These are phyloP conservation scores for Salvelinus alpinus DNA, from an alignment of 2,113 vertebrate genomes.

Conservation along the genomic window DNA sequence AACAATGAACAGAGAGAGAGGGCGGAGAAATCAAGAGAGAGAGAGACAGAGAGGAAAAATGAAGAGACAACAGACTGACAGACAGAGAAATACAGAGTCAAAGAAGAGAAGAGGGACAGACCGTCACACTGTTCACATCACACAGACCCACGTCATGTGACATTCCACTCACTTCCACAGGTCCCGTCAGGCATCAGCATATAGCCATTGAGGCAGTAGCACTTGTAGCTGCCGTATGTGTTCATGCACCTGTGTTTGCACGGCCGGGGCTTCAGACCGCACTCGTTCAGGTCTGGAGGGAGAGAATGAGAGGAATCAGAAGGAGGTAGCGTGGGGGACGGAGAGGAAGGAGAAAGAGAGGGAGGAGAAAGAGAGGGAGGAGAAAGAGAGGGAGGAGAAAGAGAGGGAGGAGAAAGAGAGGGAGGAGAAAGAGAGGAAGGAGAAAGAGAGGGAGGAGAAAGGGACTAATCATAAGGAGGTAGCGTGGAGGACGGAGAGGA, in stretches of 20 bases:
- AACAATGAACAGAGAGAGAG: not conserved
- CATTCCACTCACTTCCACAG: conserved; percentile 85
- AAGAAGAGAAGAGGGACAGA: not conserved
- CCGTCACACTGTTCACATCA: not conserved
- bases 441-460: too few relatives aligned
- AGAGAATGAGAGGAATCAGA: not conserved
- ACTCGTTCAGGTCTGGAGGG: conserved; percentile 91
- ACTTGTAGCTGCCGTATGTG: conserved; percentile 94
- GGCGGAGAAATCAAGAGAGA: not conserved
- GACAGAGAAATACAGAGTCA: not conserved
- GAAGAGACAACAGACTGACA: not conserved
- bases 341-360: too few relatives aligned
- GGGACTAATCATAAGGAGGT: too few relatives aligned
- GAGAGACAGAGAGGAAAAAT: not conserved
- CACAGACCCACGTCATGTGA: not conserved
- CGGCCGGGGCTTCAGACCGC: conserved; percentile 91
- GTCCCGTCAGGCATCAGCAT: conserved; percentile 93
- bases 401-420: too few relatives aligned
- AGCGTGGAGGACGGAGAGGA: too few relatives aligned
- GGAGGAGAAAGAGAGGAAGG: too few relatives aligned
- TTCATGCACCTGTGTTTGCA: conserved; percentile 99
- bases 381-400: too few relatives aligned
- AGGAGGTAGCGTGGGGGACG: not conserved
- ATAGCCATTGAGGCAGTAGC: conserved; percentile 94
- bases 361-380: too few relatives aligned